These are phyloP conservation scores for Andrena cerasifolii DNA, from an alignment of 1,140 invertebrate genomes.

Conservation along the genomic window DNA sequence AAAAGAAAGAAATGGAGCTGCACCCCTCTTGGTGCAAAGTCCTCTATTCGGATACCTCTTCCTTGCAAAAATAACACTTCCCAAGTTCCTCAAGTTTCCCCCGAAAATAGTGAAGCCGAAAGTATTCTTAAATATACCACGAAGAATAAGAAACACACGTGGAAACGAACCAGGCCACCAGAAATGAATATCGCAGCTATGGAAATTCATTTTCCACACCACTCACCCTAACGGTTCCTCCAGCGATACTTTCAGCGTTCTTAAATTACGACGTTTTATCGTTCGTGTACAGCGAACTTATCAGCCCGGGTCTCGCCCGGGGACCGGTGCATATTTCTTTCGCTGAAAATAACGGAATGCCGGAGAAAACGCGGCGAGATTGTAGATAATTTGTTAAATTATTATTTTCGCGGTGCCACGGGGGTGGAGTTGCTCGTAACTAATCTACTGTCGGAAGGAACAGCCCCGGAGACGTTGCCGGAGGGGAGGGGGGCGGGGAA, in stretches of 20 bases:
- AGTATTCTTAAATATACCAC: too few relatives aligned
- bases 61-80: too few relatives aligned
- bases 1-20: too few relatives aligned
- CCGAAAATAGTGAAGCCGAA: too few relatives aligned
- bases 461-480: constrained; percentile 1
- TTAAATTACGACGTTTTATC: constrained; percentile 51
- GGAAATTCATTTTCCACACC: constrained; percentile 24
- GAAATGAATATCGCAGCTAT: neutral
- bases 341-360: constrained; percentile 60
- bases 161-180: neutral
- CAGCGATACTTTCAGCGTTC: constrained; percentile 43
- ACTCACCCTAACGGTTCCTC: neutral
- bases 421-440: constrained; percentile 52
- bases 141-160: too few relatives aligned
- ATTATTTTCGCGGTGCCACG: constrained; percentile 66
- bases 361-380: constrained; percentile 41
- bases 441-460: constrained; percentile 58
- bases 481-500: neutral
- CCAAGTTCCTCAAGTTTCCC: too few relatives aligned
- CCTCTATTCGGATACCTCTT: neutral
- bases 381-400: constrained; percentile 74
- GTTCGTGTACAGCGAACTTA: constrained; percentile 41
- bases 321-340: constrained; percentile 39
- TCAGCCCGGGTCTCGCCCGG: constrained; percentile 4
- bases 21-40: neutral